Evolutionary conservation across 2,113 vertebrate species (phyloP).

Genomic region (Shinisaurus crocodilurus): DNA sequence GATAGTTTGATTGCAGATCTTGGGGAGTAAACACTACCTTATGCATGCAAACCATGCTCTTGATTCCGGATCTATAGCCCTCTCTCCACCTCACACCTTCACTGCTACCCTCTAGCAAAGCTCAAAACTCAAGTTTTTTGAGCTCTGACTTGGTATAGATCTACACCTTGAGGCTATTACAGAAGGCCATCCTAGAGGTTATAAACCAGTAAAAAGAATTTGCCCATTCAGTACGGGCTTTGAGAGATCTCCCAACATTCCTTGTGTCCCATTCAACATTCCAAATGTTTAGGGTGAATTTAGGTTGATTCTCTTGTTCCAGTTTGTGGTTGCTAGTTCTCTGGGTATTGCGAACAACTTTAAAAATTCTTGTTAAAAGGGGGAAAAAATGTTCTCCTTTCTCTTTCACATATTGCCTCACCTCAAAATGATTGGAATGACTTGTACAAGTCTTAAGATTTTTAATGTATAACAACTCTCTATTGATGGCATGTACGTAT

Average conservation of each 20-base stretch:
- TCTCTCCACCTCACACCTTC: not conserved
- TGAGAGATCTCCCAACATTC: not conserved
- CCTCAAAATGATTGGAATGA: constrained; percentile 41
- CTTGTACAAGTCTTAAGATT: constrained; percentile 50
- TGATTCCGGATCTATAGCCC: not conserved
- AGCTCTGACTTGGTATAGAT: not conserved
- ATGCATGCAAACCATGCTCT: not conserved
- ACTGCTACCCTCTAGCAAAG: not conserved
- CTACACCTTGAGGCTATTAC: not conserved
- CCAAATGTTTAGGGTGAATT: not conserved
- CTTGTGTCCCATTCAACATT: fast-evolving
- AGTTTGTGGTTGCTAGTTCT: not conserved
- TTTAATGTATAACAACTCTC: constrained; percentile 50
- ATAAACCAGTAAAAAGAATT: not conserved
- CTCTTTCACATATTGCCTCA: constrained; percentile 9
- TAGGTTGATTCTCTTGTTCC: not conserved
- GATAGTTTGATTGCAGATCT: not conserved
- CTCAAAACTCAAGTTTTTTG: not conserved
- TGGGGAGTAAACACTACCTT: not conserved
- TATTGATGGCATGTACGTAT: constrained; percentile 56
- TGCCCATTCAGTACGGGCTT: not conserved
- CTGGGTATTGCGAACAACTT: not conserved
- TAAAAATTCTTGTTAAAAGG: not conserved
- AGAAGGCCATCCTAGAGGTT: not conserved
- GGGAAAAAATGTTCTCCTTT: constrained; percentile 14